Evolutionary conservation across 53 echinoderm and acorn worm genomes (phyloP).

Genomic region (Mesocentrotus franciscanus): DNA sequence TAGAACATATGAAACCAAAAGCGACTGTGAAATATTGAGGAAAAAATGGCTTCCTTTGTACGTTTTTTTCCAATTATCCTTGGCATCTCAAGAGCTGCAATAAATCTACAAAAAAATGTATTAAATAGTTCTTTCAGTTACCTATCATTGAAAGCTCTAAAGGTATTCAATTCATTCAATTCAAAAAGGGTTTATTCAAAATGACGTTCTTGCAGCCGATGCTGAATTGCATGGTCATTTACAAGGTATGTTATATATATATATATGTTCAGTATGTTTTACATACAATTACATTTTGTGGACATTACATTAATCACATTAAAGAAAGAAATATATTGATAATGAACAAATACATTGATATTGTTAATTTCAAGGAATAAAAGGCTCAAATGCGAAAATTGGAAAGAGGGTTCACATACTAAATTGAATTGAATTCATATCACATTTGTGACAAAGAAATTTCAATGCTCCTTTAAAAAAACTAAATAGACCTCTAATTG

Average conservation of each 20-base stretch:
- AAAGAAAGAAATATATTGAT: not conserved
- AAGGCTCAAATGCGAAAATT: no score
- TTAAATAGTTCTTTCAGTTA: not conserved
- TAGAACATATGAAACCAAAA: constrained; percentile 16
- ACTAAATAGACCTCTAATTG: not conserved
- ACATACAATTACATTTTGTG: not conserved
- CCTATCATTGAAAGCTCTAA: not conserved
- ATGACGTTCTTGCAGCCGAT: no score
- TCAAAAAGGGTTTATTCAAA: no score
- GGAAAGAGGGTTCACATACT: no score
- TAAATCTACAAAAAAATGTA: not conserved
- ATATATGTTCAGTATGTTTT: no score
- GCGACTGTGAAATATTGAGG: not conserved
- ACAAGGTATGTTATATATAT: no score
- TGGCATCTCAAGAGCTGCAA: not conserved
- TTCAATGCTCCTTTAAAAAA: not conserved
- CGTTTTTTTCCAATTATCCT: not conserved
- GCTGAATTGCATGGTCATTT: no score
- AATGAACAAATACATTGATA: no score
- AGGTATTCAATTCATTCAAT: not conserved
- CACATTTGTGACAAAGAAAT: not conserved
- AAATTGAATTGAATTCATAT: no score
- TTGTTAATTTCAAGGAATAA: no score
- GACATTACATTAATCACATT: not conserved
- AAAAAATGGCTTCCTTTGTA: constrained; percentile 5